phyloP scores from a whole-genome alignment of 2,113 vertebrate genomes.

The Parus major region DNA sequence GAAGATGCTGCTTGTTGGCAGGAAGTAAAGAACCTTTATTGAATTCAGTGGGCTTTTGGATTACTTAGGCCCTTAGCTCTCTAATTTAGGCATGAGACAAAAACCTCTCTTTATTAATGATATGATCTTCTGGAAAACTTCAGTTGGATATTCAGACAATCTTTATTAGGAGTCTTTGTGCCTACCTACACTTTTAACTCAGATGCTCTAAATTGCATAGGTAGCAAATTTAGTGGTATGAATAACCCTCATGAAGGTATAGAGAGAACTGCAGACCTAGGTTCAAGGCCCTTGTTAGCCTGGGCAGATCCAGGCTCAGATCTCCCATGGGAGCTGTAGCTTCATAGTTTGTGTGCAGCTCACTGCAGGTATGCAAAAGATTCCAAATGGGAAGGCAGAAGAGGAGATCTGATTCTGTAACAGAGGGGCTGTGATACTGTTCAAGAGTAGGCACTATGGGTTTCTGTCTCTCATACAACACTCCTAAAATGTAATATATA shows the following conservation, averaged over 20 bases:
- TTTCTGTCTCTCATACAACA: neutral
- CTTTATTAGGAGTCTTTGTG: neutral
- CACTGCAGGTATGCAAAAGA: neutral
- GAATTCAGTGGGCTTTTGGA: neutral
- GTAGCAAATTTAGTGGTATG: neutral
- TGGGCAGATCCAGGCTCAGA: neutral
- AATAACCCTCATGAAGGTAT: neutral
- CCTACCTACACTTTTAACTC: neutral
- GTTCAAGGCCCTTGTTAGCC: neutral
- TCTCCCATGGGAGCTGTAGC: neutral
- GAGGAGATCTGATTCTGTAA: neutral
- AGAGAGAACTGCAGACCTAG: neutral
- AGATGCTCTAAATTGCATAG: neutral
- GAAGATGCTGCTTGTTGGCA: neutral
- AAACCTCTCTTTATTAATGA: neutral
- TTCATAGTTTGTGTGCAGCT: neutral
- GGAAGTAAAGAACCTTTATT: neutral
- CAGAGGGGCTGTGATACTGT: neutral
- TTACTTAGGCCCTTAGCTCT: neutral
- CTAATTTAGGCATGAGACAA: neutral
- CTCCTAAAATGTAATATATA: neutral
- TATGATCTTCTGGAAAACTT: neutral
- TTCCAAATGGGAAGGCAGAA: neutral
- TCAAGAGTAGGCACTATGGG: neutral
- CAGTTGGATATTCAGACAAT: neutral